Evolutionary conservation across 2,888 invertebrate species (phyloP).

Genomic region (Leptura quadrifasciata): DNA sequence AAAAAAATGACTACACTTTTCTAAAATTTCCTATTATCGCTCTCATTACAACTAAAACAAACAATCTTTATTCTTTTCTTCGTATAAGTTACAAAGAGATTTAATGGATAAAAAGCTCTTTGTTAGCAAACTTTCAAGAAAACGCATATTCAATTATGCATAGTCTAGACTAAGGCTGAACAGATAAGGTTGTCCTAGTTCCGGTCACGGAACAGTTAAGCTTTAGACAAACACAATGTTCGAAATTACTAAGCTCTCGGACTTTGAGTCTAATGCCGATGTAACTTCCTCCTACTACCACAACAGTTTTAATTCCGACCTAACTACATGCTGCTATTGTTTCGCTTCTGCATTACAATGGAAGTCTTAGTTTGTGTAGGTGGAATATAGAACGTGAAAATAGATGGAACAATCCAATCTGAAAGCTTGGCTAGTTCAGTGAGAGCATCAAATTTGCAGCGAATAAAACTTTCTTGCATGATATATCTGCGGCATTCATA

Average conservation of each 20-base stretch:
- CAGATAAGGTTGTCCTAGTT: constrained; percentile 29
- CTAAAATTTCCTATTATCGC: no score
- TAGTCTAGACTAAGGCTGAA: neutral
- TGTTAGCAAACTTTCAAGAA: constrained; percentile 26
- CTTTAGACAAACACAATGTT: constrained; percentile 25
- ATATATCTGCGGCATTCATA: no score
- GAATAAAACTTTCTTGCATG: no score
- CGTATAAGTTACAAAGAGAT: no score
- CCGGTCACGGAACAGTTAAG: constrained; percentile 32
- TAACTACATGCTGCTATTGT: neutral
- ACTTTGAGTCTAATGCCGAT: constrained; percentile 5
- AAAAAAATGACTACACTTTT: no score
- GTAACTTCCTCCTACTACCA: neutral
- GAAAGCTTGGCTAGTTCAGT: no score
- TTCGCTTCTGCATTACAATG: constrained; percentile 2
- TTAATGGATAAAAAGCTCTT: neutral
- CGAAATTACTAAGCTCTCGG: neutral
- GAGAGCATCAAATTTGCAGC: no score
- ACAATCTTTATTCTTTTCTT: no score
- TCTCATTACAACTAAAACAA: no score
- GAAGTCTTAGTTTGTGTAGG: neutral
- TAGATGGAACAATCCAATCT: neutral
- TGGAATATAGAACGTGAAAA: neutral
- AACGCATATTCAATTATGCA: constrained; percentile 29
- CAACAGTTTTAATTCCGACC: constrained; percentile 3